Percentiles rank a stretch among this genome's conserved stretches.
Evolutionary conservation across 1,140 invertebrate genomes (phyloP).

Genomic region (Meloidogyne exigua): DNA sequence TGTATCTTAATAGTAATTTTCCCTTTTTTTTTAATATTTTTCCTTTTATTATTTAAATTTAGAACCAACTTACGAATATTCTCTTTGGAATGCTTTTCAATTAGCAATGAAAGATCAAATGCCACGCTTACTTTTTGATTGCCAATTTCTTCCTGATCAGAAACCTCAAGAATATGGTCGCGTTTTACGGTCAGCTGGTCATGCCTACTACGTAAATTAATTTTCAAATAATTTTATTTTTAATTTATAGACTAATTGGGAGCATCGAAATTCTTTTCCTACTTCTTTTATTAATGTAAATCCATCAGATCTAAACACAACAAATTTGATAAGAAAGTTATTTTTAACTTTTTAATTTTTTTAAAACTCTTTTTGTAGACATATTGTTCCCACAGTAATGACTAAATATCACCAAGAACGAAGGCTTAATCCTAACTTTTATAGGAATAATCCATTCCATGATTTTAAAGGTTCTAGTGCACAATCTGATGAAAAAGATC

Average conservation of each 20-base stretch:
- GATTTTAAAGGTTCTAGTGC: not conserved
- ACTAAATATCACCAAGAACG: not conserved
- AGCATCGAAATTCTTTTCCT: not conserved
- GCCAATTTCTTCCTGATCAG: slow-evolving; percentile 3
- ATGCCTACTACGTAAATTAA: not conserved
- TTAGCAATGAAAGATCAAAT: not conserved
- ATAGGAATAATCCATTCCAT: not conserved
- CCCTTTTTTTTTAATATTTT: not conserved
- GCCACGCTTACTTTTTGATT: slow-evolving; percentile 13
- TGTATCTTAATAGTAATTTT: not conserved
- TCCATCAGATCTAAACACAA: not conserved
- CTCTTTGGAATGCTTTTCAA: not conserved
- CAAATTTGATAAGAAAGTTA: not conserved
- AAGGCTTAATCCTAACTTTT: slow-evolving; percentile 3
- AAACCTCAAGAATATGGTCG: not conserved
- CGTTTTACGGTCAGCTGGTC: not conserved
- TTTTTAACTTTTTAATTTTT: not conserved
- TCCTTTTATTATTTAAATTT: not conserved
- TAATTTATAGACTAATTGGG: not conserved
- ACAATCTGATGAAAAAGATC: not conserved
- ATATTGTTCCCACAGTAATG: not conserved
- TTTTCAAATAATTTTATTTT: not conserved
- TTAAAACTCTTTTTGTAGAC: not conserved
- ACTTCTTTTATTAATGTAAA: not conserved
- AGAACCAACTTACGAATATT: not conserved